These are phyloP conservation scores for Zeugodacus cucurbitae DNA, from an alignment of 1,140 invertebrate genomes.

Conservation along the genomic window DNA sequence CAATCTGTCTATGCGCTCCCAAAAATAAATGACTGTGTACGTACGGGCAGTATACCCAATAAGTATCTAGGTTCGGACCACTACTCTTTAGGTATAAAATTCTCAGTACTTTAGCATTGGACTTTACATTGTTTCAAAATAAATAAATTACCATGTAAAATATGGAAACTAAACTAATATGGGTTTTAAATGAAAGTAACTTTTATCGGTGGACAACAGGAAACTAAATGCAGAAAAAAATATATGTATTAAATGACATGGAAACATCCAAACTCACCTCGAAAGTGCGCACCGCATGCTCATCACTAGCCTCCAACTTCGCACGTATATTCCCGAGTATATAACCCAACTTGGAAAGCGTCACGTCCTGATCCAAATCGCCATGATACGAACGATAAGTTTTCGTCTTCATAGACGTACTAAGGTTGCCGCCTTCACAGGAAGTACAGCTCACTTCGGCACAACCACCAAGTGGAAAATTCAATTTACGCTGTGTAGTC, in stretches of 20 bases:
- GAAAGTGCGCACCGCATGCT: conserved; percentile 54
- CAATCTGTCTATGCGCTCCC: conserved; percentile 72
- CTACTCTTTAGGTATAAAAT: conserved; percentile 71
- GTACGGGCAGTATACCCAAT: conserved; percentile 77
- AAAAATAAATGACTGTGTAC: conserved; percentile 70
- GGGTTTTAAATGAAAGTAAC: not conserved
- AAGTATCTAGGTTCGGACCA: conserved; percentile 80
- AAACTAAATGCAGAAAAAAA: not conserved
- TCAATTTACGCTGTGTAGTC: conserved; percentile 54
- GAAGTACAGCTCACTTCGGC: not conserved
- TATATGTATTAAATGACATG: too few relatives aligned
- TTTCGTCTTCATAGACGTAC: conserved; percentile 26
- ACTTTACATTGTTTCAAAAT: conserved; percentile 64
- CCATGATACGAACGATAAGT: conserved; percentile 61
- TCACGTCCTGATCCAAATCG: conserved; percentile 61
- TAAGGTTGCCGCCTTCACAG: not conserved
- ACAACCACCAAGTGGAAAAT: conserved; percentile 49
- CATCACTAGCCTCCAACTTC: conserved; percentile 60
- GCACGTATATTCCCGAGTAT: conserved; percentile 58
- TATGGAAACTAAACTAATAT: not conserved
- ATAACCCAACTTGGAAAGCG: conserved; percentile 58
- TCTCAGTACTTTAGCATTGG: conserved; percentile 63
- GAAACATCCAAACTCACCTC: conserved; percentile 51
- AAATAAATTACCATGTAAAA: not conserved
- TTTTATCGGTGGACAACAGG: not conserved